A percentile compares a stretch with the other conserved stretches of the same genome.
Evolutionary conservation across 2,888 invertebrate species (phyloP).

Genomic region (Tenodera sinensis): DNA sequence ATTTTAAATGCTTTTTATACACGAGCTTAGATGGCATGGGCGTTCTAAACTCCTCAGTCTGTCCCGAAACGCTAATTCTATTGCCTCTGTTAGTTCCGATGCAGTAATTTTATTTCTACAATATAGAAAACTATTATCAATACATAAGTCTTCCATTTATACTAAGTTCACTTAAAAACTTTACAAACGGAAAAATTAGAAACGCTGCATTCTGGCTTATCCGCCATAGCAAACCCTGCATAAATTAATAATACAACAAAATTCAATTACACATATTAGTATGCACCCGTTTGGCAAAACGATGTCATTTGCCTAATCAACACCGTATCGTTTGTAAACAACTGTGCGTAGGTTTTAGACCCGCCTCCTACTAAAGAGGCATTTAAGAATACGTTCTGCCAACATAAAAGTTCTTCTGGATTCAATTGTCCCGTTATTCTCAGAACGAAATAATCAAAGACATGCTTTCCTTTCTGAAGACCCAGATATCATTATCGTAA

Average conservation of each 20-base stretch:
- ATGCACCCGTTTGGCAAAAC: neutral
- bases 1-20: too few relatives aligned
- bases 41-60: too few relatives aligned
- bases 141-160: too few relatives aligned
- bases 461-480: neutral
- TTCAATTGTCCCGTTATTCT: neutral
- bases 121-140: too few relatives aligned
- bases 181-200: too few relatives aligned
- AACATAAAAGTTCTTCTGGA: neutral
- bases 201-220: too few relatives aligned
- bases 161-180: too few relatives aligned
- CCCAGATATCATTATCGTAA: neutral
- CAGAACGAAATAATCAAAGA: neutral
- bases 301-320: constrained; percentile 4
- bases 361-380: constrained; percentile 15
- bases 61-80: too few relatives aligned
- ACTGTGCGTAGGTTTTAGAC: constrained; percentile 12
- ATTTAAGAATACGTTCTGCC: constrained; percentile 6
- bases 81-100: too few relatives aligned
- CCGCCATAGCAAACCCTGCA: neutral
- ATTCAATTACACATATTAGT: neutral
- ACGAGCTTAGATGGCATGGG: too few relatives aligned
- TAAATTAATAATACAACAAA: neutral
- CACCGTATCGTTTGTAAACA: constrained; percentile 21
- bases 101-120: too few relatives aligned